Evolutionary conservation across 1,140 invertebrate species (phyloP).

Genomic region (Notospermus geniculatus): DNA sequence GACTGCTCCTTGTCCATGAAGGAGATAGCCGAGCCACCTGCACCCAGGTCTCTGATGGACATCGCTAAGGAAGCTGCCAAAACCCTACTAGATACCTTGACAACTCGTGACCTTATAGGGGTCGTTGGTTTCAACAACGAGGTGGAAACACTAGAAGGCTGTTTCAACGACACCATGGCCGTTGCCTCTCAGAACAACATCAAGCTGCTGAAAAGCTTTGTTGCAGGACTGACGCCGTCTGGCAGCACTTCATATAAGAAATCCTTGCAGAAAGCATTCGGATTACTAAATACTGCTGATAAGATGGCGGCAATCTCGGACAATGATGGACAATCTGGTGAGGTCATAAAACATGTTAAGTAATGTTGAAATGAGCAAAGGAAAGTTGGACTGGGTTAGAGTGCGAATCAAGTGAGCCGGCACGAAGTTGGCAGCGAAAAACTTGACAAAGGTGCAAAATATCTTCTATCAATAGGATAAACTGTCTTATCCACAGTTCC

Average conservation of each 20-base stretch:
- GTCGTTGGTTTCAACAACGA: not conserved
- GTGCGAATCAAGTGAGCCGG: no score
- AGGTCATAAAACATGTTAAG: no score
- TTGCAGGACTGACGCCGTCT: not conserved
- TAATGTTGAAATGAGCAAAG: no score
- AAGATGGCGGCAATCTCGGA: no score
- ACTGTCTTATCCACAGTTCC: no score
- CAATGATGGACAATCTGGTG: no score
- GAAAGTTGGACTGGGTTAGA: no score
- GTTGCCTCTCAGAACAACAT: not conserved
- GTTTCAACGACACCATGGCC: not conserved
- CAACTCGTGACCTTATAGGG: not conserved
- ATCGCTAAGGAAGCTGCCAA: conserved; percentile 7
- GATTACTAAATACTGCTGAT: not conserved
- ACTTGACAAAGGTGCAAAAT: no score
- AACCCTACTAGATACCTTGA: not conserved
- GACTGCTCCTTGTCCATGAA: conserved; percentile 15
- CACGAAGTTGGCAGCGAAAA: no score
- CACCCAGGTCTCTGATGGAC: not conserved
- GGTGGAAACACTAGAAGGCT: not conserved
- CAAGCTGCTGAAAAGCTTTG: not conserved
- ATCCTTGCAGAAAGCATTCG: not conserved
- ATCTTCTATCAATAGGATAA: no score
- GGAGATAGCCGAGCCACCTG: not conserved
- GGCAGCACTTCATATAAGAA: not conserved